Base-by-base conservation (phyloP, 1,140 invertebrate genomes). In the Pachypsylla venusta region DNA sequence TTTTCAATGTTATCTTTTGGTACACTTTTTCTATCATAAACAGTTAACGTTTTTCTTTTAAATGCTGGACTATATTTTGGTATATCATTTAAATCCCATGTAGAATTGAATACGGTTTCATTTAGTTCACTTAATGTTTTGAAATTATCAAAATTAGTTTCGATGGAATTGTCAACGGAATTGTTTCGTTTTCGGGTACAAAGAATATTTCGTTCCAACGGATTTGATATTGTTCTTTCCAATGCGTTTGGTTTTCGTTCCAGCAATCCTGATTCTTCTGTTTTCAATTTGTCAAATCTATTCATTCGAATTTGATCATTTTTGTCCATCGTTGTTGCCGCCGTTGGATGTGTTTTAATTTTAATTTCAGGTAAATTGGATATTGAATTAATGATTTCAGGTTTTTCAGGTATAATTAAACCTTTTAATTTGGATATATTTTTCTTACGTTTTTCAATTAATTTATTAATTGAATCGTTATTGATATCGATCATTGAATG, bases 21-120 rank as follows among this genome's bases (percentile, higher is more conserved):
- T 19, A 56, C 20, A 27, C 28, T 42, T 1, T 20, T 22, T n/a
- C 28, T 70, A 30, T 75, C 75, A 67, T 82, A 83, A 2, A 84
- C 76, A 60, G 84, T 77, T 19, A 87, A 70, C 39, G 78, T 79
- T 71, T 86, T 85, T 56, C 85, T 70, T 68, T 89, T 89, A 66
- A 88, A 88, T 1, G 85, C 85, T 25, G 86, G 86, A 1, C 85
- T 88, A 74, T 88, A 89, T 73, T 87, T 87, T 0, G 85, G 84
- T 57, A 86, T 70, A 58, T 79, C 79, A 59, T 73, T 75, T 10
- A 48, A 48, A 19, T 48, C 42, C 42, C 42, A 48, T 3, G 42
- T 19, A 22, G 42, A 48, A n/a, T n/a, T 10, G 3, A 70, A 67
- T 60, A 70, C 68, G 63, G 69, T 65, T 64, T 68, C 73, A 26